Conservation (phyloP, 2,888 invertebrate genomes). For the Drosophila antonietae region DNA sequence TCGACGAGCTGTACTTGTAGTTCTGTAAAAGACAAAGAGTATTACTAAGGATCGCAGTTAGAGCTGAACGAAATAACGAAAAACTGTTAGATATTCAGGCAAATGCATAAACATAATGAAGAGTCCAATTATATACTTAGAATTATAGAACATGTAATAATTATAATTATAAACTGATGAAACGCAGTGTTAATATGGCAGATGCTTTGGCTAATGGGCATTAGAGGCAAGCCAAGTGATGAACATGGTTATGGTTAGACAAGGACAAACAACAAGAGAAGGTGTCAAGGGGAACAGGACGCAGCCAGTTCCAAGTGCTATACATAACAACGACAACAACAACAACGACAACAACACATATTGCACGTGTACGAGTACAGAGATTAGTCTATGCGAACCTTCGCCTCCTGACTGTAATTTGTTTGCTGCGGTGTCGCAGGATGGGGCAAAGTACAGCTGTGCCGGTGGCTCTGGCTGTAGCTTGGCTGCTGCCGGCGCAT, state of each 20-base stretch:
- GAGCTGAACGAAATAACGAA: conserved; percentile 11
- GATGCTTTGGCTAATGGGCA: conserved; percentile 24
- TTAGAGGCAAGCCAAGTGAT: conserved; percentile 38
- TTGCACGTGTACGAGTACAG: not conserved
- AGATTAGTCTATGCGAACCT: conserved; percentile 79
- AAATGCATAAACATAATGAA: not conserved
- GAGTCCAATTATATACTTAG: not conserved
- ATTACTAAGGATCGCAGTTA: not conserved
- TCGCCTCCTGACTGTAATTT: conserved; percentile 79
- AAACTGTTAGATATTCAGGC: conserved; percentile 28
- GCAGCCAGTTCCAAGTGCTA: conserved; percentile 59
- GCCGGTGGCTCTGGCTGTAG: conserved; percentile 72
- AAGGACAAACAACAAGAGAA: conserved; percentile 27
- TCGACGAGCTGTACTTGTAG: conserved; percentile 84
- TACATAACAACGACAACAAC: conserved; percentile 55
- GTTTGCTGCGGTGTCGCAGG: conserved; percentile 34
- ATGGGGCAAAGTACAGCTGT: conserved; percentile 61
- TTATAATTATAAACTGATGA: not conserved
- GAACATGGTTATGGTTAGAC: conserved; percentile 22
- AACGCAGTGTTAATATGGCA: conserved; percentile 25
- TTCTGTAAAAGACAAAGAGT: conserved; percentile 84
- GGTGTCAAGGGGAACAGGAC: conserved; percentile 12
- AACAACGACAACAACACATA: conserved; percentile 26
- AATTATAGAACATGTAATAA: not conserved
- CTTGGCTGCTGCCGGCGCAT: conserved; percentile 17